A percentile compares a stretch with the other conserved stretches of the same genome.
Conservation (phyloP, 1,140 invertebrate species). For the Anagrus nilaparvatae region DNA sequence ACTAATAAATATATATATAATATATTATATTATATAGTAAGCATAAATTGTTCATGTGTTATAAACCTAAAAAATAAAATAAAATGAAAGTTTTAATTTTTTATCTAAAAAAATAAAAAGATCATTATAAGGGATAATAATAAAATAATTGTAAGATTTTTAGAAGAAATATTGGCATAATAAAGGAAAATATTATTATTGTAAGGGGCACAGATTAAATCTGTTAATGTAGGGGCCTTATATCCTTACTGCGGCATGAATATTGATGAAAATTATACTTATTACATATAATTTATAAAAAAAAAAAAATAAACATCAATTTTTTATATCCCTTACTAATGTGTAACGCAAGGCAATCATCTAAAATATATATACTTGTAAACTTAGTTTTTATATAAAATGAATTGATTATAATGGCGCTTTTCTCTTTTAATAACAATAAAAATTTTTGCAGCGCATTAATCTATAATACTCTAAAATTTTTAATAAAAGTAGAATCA, state of each 20-base stretch:
- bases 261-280: background rate
- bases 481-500: no score
- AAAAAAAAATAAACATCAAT: background rate
- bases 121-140: background rate
- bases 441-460: no score
- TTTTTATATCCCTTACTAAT: slow-evolving; percentile 2
- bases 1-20: no score
- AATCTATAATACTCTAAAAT: no score
- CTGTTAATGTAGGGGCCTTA: slow-evolving; percentile 45
- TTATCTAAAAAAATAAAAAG: background rate
- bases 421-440: slow-evolving; percentile 21
- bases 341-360: slow-evolving; percentile 42
- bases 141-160: slow-evolving; percentile 13
- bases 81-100: slow-evolving; percentile 13
- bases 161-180: slow-evolving; percentile 9
- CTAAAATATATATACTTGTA: slow-evolving; percentile 40
- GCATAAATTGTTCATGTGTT: slow-evolving; percentile 7
- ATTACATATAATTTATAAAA: background rate
- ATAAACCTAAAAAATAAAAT: background rate
- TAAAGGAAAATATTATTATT: slow-evolving; percentile 25
- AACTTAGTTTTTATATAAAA: slow-evolving; percentile 45
- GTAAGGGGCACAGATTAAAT: slow-evolving; percentile 43
- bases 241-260: slow-evolving; percentile 38
- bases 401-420: slow-evolving; percentile 35
- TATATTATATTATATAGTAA: slow-evolving; percentile 1